Conservation (phyloP, 2,797 vertebrate genomes). For the Moxostoma hubbsi region DNA sequence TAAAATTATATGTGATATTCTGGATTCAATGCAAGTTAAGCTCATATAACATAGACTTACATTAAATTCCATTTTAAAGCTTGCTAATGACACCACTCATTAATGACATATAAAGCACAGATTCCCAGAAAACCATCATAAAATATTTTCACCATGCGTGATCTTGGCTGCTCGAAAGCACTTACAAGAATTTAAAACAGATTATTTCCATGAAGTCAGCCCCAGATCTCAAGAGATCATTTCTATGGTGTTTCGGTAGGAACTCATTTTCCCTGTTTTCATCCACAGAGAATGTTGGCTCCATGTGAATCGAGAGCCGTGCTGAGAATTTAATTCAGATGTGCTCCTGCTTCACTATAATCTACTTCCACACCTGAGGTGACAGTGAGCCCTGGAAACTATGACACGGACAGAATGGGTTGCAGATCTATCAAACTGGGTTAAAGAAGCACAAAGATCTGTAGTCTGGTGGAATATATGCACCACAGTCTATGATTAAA, state of each 20-base stretch:
- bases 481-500: too few relatives aligned
- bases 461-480: too few relatives aligned
- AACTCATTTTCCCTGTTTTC: conserved; percentile 48
- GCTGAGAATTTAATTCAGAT: too few relatives aligned
- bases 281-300: conserved; percentile 65
- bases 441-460: too few relatives aligned
- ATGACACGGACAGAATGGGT: too few relatives aligned
- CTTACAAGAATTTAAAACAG: neutral
- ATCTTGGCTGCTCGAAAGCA: neutral
- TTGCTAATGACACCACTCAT: conserved; percentile 20
- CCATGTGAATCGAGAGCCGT: conserved; percentile 14
- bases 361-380: too few relatives aligned
- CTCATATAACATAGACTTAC: too few relatives aligned
- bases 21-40: too few relatives aligned
- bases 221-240: neutral
- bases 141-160: conserved; percentile 31
- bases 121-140: conserved; percentile 34
- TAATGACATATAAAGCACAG: neutral
- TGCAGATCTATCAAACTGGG: too few relatives aligned
- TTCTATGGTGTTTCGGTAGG: neutral
- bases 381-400: too few relatives aligned
- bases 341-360: too few relatives aligned
- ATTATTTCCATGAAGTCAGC: conserved; percentile 22
- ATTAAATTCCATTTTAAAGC: conserved; percentile 3
- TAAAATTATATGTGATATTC: neutral